Evolutionary conservation across 2,113 vertebrate genomes (phyloP), one percentile per base, ranked within the genome.

Genomic region (Anoura caudifer): DNA sequence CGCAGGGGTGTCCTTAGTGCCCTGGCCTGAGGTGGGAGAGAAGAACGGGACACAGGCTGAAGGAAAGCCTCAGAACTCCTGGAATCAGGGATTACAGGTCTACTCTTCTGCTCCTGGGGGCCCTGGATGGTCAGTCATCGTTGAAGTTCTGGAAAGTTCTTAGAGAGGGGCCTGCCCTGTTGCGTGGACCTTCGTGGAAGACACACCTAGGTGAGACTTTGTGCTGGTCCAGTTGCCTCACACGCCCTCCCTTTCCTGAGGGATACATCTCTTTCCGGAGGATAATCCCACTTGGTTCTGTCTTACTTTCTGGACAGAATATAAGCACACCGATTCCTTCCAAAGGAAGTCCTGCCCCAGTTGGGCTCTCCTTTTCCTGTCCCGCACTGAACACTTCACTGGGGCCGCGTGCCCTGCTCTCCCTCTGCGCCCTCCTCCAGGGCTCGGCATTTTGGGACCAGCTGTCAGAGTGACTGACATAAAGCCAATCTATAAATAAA

Each of bases 401-500:
- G 33, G 85, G 56, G 94, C 56, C 17, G 33, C 26, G 15, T 50
- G 54, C 70, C 75, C 89, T n/a, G 1, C 13, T 43, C 3, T 70
- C 56, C 63, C 72, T 43, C 28, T 2, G 3, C 3, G 0, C 28
- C 41, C 69, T 80, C 47, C 91, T 81, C 90, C 83, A 20, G 80
- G 86, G 77, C 63, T 63, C 92, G 97, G 77, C 96, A 94, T 97
- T 97, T 88, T n/a, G 45, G 94, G 98, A 98, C 98, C 98, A 96
- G 98, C 98, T 99, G 99, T 98, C 20, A 50, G 98, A 97, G 59
- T 99, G 99, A 99, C 99, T 98, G 99, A 99, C 99, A 98, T 97
- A 98, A 99, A 98, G 98, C 98, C 98, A 98, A 99, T 99, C 99
- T 99, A 99, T 99, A 99, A 99, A 99, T 99, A 99, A 99, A 99